Conservation (phyloP, 2,113 vertebrate species). For the Thalassoma bifasciatum region DNA sequence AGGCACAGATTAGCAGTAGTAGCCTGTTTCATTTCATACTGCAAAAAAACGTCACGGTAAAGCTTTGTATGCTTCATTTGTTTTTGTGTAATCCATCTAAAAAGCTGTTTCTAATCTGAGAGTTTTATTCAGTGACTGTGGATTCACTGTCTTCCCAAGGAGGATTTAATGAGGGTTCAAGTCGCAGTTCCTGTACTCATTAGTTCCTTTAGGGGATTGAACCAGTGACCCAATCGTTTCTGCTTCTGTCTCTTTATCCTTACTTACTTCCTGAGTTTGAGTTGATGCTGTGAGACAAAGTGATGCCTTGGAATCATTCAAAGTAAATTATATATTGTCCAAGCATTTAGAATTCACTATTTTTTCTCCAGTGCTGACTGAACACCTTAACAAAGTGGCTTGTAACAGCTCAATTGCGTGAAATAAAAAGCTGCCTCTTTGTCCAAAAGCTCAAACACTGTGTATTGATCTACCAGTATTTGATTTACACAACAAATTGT, state of each 20-base stretch:
- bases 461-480: background rate
- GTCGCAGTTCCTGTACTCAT: constrained; percentile 16
- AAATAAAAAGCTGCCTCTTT: constrained; percentile 3
- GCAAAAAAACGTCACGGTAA: background rate
- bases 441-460: background rate
- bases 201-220: constrained; percentile 32
- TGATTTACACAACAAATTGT: constrained; percentile 15
- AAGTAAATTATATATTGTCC: too few species aligned
- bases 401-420: background rate
- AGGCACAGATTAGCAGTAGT: constrained; percentile 2
- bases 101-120: constrained; percentile 23
- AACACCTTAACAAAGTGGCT: background rate
- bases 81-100: background rate
- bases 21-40: constrained; percentile 2
- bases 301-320: background rate
- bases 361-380: background rate
- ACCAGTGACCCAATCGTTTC: constrained; percentile 6
- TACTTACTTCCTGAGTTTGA: background rate
- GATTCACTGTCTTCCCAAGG: constrained; percentile 1
- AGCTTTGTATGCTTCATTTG: background rate
- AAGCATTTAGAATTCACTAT: constrained; percentile 5
- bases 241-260: background rate
- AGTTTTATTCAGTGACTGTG: background rate
- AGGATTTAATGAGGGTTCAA: constrained; percentile 21
- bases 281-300: constrained; percentile 17